Conservation (phyloP, 2,888 invertebrate species). For the Polydesmus complanatus region DNA sequence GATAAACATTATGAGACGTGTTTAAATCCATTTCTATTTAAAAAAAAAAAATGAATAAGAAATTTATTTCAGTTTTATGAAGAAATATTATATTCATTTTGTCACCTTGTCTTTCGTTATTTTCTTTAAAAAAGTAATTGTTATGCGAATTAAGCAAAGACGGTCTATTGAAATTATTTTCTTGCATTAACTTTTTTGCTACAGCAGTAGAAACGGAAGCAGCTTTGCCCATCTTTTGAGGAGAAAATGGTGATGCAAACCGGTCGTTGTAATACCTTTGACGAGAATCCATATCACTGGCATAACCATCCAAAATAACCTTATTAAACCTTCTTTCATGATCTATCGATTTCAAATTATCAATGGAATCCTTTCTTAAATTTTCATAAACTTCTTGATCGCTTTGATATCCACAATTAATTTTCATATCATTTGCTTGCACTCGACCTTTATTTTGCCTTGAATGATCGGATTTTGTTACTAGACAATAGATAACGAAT, state of each 20-base stretch:
- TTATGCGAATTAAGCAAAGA: conserved; percentile 4
- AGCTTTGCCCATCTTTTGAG: not conserved
- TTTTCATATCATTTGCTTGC: too few species aligned
- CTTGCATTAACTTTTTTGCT: not conserved
- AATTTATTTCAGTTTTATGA: not conserved
- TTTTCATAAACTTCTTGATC: conserved; percentile 11
- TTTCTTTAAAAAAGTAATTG: not conserved
- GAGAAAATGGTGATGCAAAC: not conserved
- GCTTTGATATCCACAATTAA: conserved; percentile 8
- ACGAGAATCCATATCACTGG: conserved; percentile 6
- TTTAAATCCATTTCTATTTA: not conserved
- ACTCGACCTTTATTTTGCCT: too few species aligned
- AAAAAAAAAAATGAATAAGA: not conserved
- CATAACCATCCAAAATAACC: conserved; percentile 6
- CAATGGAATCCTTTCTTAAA: not conserved
- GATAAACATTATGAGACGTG: not conserved
- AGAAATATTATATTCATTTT: too few species aligned
- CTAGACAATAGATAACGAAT: too few species aligned
- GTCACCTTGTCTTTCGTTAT: not conserved
- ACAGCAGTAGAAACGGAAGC: conserved; percentile 7
- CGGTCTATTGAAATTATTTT: not conserved
- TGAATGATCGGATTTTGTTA: too few species aligned
- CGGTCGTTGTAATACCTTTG: not conserved
- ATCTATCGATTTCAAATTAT: not conserved
- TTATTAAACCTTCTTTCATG: not conserved